Conservation (phyloP, 2,888 invertebrate genomes). For the Tenthredo distinguenda region DNA sequence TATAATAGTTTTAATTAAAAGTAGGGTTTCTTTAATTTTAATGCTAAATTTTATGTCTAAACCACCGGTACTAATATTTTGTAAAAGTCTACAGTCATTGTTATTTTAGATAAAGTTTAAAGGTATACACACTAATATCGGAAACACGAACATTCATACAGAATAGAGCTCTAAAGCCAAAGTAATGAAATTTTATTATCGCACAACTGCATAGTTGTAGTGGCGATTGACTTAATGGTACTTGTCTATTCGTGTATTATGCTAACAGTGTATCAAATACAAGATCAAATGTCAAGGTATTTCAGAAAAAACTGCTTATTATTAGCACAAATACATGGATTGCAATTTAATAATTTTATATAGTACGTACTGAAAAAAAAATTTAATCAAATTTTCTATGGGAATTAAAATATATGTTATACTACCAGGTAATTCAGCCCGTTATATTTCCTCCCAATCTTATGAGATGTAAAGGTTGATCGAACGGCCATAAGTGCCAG, state of each 20-base stretch:
- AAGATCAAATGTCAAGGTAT: neutral
- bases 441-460: neutral
- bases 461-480: neutral
- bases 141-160: neutral
- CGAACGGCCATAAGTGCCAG: neutral
- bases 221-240: neutral
- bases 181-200: neutral
- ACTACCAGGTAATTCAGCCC: neutral
- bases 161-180: neutral
- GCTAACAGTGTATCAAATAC: neutral
- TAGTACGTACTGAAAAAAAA: neutral
- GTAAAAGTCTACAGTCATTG: neutral
- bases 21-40: conserved; percentile 9
- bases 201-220: neutral
- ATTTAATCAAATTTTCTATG: neutral
- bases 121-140: neutral
- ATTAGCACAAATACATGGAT: conserved; percentile 24
- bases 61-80: neutral
- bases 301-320: neutral
- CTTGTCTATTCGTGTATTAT: neutral
- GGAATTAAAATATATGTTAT: neutral
- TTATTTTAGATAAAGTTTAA: conserved; percentile 17
- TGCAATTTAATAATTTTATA: neutral
- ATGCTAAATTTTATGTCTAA: neutral
- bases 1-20: neutral